Evolutionary conservation across 2,888 invertebrate species (phyloP).

Genomic region (Baccha elongata): DNA sequence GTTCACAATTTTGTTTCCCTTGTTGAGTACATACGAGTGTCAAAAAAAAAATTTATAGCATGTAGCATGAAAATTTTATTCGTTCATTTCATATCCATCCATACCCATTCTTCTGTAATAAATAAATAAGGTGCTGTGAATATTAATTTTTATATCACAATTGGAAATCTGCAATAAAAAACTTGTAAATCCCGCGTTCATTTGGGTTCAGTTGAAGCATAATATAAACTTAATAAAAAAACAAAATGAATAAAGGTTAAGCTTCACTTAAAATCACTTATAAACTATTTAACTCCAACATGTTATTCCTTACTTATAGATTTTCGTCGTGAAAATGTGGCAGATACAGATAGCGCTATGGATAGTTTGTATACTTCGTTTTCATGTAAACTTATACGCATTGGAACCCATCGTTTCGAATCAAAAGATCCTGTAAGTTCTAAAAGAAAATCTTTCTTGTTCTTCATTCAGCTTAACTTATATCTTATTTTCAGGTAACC

Average conservation of each 20-base stretch:
- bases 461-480: constrained; percentile 42
- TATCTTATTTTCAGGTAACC: constrained; percentile 82
- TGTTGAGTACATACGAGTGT: not conserved
- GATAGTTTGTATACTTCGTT: constrained; percentile 84
- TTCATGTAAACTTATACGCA: constrained; percentile 89
- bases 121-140: no score
- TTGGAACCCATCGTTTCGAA: constrained; percentile 92
- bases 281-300: no score
- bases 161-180: no score
- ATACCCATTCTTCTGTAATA: no score
- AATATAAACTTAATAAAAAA: no score
- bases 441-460: constrained; percentile 20
- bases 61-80: no score
- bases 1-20: not conserved
- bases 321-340: constrained; percentile 83
- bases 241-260: no score
- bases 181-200: no score
- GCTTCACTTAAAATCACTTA: no score
- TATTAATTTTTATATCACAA: no score
- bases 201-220: no score
- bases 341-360: constrained; percentile 80
- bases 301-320: constrained; percentile 81
- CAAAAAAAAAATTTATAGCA: not conserved
- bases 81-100: no score
- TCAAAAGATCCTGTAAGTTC: constrained; percentile 87